Evolutionary conservation across 2,113 vertebrate genomes (phyloP).

Genomic region (Penelope pileata): DNA sequence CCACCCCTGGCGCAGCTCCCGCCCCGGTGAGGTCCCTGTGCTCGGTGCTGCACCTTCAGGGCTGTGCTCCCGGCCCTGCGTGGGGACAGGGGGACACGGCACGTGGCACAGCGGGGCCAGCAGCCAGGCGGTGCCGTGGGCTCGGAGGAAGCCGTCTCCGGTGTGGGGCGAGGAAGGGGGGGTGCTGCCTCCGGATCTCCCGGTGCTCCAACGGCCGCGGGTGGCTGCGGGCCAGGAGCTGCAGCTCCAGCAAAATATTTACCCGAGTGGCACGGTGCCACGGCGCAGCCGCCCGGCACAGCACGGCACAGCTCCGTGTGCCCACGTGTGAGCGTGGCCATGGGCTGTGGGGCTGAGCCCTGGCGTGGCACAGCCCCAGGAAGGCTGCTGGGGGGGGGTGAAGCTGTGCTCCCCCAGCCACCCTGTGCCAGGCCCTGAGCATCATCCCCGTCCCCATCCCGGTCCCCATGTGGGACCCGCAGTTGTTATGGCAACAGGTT

Average conservation of each 20-base stretch:
- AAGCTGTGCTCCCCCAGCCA: background rate
- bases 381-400: too few species aligned
- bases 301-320: background rate
- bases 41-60: background rate
- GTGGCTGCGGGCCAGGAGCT: conserved; percentile 65
- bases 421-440: background rate
- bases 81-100: background rate
- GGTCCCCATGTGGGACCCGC: background rate
- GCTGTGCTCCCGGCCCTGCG: background rate
- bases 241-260: conserved; percentile 70
- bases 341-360: background rate
- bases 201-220: conserved; percentile 45
- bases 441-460: background rate
- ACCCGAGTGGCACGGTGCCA: conserved; percentile 63
- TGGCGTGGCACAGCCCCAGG: background rate
- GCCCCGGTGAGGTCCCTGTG: background rate
- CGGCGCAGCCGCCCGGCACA: background rate
- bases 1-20: background rate
- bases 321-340: accelerated
- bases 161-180: background rate
- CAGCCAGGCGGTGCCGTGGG: background rate
- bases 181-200: conserved; percentile 59
- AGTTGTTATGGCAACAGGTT: conserved; percentile 71
- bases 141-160: background rate
- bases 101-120: background rate